Conservation (phyloP, 2,113 vertebrate genomes). For the Phalacrocorax carbo region DNA sequence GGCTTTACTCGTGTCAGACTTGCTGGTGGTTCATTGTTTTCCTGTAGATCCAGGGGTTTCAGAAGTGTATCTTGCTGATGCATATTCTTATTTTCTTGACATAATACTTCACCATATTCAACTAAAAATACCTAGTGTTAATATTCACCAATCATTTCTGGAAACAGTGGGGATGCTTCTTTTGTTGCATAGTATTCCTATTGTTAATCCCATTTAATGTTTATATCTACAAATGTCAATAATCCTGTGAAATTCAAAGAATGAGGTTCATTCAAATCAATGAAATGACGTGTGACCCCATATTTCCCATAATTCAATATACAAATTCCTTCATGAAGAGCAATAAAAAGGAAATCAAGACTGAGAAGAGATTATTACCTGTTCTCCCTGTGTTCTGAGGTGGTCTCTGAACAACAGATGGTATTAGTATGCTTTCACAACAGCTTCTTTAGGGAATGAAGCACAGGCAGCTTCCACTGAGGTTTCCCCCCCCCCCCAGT, state of each 20-base stretch:
- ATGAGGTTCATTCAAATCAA: background rate
- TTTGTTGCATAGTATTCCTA: background rate
- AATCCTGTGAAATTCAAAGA: background rate
- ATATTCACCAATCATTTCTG: background rate
- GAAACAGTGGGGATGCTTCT: background rate
- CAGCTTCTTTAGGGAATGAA: background rate
- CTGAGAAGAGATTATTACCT: background rate
- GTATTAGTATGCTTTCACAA: background rate
- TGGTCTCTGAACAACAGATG: background rate
- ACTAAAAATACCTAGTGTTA: background rate
- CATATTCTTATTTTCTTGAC: background rate
- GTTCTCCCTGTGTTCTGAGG: background rate
- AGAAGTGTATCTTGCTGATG: background rate
- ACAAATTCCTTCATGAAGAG: background rate
- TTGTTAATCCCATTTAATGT: background rate
- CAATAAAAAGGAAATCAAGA: background rate
- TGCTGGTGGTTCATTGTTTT: background rate
- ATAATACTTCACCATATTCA: background rate
- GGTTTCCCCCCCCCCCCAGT: too few relatives aligned
- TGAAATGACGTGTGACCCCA: background rate
- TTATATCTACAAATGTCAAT: background rate
- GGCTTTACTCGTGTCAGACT: background rate
- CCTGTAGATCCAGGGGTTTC: background rate
- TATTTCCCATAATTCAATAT: background rate
- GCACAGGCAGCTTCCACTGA: background rate